phyloP scores from a whole-genome alignment of 2,113 vertebrate genomes.

The Oncorhynchus mykiss region DNA sequence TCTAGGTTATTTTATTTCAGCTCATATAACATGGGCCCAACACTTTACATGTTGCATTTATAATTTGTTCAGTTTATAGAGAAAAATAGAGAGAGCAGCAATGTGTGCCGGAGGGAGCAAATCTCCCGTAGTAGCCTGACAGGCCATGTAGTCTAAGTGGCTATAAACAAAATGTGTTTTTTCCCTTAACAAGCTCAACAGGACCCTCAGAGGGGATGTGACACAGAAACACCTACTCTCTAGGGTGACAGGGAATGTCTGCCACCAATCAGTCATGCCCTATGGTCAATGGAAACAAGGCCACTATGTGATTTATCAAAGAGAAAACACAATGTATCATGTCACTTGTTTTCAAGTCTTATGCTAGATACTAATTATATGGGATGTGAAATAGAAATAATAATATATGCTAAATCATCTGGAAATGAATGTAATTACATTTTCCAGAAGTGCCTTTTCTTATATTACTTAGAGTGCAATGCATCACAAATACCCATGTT shows the following conservation, averaged over 20 bases:
- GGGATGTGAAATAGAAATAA: no score
- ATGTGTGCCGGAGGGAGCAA: constrained; percentile 52
- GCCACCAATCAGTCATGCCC: constrained; percentile 73
- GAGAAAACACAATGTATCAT: constrained; percentile 55
- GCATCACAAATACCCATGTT: background rate
- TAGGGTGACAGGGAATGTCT: constrained; percentile 70
- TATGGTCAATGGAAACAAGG: constrained; percentile 65
- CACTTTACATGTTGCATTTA: no score
- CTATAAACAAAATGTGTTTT: constrained; percentile 73
- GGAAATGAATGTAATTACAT: constrained; percentile 9
- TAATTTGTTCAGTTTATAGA: background rate
- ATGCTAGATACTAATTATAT: no score
- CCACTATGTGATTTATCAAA: constrained; percentile 70
- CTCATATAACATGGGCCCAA: no score
- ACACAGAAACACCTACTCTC: constrained; percentile 71
- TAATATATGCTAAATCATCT: background rate
- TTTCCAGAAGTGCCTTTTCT: constrained; percentile 1
- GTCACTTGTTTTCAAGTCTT: constrained; percentile 50
- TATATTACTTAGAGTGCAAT: constrained; percentile 1
- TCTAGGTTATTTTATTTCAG: no score
- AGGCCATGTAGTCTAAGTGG: constrained; percentile 61
- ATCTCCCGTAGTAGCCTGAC: constrained; percentile 65
- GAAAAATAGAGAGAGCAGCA: constrained; percentile 10
- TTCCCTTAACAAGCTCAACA: constrained; percentile 77
- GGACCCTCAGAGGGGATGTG: constrained; percentile 69